Percentiles rank a stretch among this genome's conserved stretches.
Conservation (phyloP, 2,113 vertebrate species). For the Scytalopus superciliaris region DNA sequence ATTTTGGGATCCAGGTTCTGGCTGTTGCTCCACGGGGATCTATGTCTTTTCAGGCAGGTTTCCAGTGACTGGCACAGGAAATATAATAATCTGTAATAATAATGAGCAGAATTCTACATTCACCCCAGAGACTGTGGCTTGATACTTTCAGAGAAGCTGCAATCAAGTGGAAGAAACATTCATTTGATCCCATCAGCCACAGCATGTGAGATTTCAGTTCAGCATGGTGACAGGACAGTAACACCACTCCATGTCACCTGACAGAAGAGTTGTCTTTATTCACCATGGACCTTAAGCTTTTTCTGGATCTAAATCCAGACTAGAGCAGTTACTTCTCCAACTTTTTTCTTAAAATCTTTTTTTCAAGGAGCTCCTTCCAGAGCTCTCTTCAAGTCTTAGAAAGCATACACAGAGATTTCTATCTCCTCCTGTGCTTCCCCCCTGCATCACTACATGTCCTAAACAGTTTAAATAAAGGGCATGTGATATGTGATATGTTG, state of each 20-base stretch:
- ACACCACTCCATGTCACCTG: background rate
- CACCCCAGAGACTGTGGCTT: background rate
- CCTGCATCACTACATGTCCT: background rate
- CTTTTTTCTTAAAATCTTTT: background rate
- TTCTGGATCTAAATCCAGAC: background rate
- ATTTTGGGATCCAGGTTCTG: background rate
- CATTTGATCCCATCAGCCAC: background rate
- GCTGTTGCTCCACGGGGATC: background rate
- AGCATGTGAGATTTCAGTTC: background rate
- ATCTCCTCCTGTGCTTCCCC: background rate
- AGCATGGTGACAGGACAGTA: background rate
- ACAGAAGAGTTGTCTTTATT: background rate
- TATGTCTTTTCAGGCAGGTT: background rate
- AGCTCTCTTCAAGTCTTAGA: background rate
- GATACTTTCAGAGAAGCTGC: background rate
- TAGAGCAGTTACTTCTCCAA: background rate
- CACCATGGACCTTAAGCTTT: rapidly evolving
- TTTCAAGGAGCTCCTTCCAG: background rate
- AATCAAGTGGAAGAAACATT: background rate
- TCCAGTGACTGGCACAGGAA: background rate
- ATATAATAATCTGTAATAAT: background rate
- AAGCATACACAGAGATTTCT: background rate
- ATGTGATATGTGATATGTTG: background rate
- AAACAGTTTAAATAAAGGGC: background rate
- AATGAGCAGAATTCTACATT: background rate